Percentiles rank a stretch among this genome's conserved stretches.
These are phyloP conservation scores for Lypha dubia DNA, from an alignment of 2,888 invertebrate species.

Conservation along the genomic window DNA sequence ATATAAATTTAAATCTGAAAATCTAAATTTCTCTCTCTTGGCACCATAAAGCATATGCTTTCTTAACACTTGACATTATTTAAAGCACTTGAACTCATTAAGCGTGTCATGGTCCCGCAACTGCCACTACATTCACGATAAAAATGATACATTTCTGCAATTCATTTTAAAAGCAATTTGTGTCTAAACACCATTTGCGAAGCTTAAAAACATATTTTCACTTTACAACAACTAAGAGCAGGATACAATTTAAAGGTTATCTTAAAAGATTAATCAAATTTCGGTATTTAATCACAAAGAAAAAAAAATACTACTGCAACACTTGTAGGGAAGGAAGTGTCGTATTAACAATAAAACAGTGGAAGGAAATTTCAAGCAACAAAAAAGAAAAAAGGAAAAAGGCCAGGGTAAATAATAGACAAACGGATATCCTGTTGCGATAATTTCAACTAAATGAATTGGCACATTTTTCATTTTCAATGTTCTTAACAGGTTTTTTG, in stretches of 20 bases:
- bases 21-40: too few species aligned
- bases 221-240: slow-evolving; percentile 29
- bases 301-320: slow-evolving; percentile 22
- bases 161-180: slow-evolving; percentile 71
- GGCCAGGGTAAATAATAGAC: slow-evolving; percentile 57
- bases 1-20: too few species aligned
- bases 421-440: slow-evolving; percentile 75
- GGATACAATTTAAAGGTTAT: slow-evolving; percentile 76
- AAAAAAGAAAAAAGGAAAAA: slow-evolving; percentile 59
- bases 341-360: slow-evolving; percentile 55
- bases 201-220: slow-evolving; percentile 62
- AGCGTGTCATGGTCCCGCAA: slow-evolving; percentile 32
- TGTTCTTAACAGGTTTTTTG: slow-evolving; percentile 41
- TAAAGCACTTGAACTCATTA: slow-evolving; percentile 61
- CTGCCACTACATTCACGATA: slow-evolving; percentile 12
- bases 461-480: slow-evolving; percentile 82
- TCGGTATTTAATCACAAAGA: slow-evolving; percentile 55
- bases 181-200: slow-evolving; percentile 74
- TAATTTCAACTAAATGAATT: slow-evolving; percentile 83
- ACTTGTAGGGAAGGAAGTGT: slow-evolving; percentile 59
- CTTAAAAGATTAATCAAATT: slow-evolving; percentile 81
- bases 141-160: slow-evolving; percentile 71
- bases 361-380: slow-evolving; percentile 23
- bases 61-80: slow-evolving; percentile 6
- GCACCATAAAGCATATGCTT: neutral